Evolutionary conservation across 2,797 vertebrate genomes (phyloP).

Genomic region (Cirrhinus mrigala): DNA sequence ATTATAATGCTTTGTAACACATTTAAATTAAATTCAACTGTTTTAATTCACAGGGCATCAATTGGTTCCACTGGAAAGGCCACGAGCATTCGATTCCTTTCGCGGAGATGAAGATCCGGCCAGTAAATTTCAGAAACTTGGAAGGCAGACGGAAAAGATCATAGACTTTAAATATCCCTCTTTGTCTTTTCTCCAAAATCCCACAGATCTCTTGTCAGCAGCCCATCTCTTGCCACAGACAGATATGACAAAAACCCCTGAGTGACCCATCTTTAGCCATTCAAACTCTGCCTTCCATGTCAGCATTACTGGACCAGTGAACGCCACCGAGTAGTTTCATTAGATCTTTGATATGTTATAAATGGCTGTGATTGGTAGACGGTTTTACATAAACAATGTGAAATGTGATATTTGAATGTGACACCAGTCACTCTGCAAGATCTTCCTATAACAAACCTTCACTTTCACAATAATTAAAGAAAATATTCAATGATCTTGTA

Average conservation of each 20-base stretch:
- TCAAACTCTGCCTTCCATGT: background rate
- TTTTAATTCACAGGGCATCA: conserved; percentile 84
- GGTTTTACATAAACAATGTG: background rate
- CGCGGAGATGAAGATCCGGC: conserved; percentile 96
- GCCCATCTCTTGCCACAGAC: background rate
- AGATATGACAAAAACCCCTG: background rate
- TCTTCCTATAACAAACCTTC: background rate
- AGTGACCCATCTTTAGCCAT: background rate
- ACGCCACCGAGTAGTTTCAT: background rate
- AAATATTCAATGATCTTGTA: background rate
- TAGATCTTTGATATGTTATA: background rate
- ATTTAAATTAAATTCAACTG: background rate
- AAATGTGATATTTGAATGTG: conserved; percentile 1
- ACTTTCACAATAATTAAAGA: background rate
- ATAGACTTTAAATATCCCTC: conserved; percentile 67
- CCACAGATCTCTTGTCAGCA: background rate
- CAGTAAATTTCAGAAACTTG: conserved; percentile 87
- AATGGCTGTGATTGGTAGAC: background rate
- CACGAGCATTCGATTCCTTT: conserved; percentile 94
- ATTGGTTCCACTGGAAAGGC: conserved; percentile 99
- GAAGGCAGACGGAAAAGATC: conserved; percentile 91
- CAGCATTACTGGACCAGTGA: background rate
- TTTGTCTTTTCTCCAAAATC: conserved; percentile 8
- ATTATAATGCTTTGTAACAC: background rate
- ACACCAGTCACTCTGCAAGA: background rate